Percentiles rank a stretch among this genome's conserved stretches.
Evolutionary conservation across 2,113 vertebrate genomes (phyloP).

Genomic region (Corythornis madagascariensis): DNA sequence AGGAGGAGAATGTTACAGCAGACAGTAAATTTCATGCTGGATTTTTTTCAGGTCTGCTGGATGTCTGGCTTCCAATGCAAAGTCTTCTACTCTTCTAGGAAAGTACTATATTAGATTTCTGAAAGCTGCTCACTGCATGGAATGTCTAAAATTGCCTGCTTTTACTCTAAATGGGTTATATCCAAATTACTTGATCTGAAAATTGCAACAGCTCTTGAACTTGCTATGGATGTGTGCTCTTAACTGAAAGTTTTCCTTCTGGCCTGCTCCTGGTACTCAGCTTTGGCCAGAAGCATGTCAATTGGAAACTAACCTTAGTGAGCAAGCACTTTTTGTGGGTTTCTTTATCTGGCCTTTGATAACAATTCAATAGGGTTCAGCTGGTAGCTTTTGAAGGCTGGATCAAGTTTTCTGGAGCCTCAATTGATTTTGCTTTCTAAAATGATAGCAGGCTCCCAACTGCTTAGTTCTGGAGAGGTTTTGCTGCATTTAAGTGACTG

Average conservation of each 20-base stretch:
- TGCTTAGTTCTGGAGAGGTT: background rate
- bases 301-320: background rate
- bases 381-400: background rate
- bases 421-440: background rate
- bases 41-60: conserved; percentile 57
- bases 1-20: conserved; percentile 23
- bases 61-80: background rate
- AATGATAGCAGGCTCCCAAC: background rate
- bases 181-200: conserved; percentile 20
- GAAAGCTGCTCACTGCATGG: conserved; percentile 23
- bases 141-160: conserved; percentile 19
- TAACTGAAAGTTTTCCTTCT: background rate
- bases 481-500: background rate
- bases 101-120: conserved; percentile 52
- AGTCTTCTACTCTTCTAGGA: conserved; percentile 10
- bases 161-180: conserved; percentile 28
- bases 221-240: background rate
- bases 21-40: conserved; percentile 47
- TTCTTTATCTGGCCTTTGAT: background rate
- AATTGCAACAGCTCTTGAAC: conserved; percentile 1
- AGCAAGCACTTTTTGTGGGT: background rate
- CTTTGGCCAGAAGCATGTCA: background rate
- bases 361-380: background rate
- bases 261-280: background rate
- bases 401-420: background rate